phyloP scores from a whole-genome alignment of 1,140 invertebrate species.

The Pogonomyrmex californicus region DNA sequence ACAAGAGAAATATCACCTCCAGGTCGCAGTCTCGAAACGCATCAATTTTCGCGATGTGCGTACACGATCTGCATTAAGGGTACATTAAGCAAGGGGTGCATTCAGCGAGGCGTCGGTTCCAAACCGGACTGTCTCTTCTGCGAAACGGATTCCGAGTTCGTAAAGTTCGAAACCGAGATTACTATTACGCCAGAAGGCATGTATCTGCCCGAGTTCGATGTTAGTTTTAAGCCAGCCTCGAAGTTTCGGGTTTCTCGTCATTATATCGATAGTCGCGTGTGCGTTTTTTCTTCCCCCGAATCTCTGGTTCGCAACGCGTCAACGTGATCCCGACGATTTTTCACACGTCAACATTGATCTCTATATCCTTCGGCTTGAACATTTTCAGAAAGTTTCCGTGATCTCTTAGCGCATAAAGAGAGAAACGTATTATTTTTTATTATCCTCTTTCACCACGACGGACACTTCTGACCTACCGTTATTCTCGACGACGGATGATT shows the following conservation, averaged over 20 bases:
- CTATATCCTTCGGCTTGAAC: background rate
- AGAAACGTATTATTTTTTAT: slow-evolving; percentile 10
- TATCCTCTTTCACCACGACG: background rate
- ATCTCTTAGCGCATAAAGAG: background rate
- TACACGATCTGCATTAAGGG: slow-evolving; percentile 63
- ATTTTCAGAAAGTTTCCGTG: background rate
- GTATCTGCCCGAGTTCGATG: slow-evolving; percentile 2
- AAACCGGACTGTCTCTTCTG: slow-evolving; percentile 14
- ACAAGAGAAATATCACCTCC: slow-evolving; percentile 57
- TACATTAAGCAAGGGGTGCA: slow-evolving; percentile 64
- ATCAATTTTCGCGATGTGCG: slow-evolving; percentile 67
- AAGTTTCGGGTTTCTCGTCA: slow-evolving; percentile 4
- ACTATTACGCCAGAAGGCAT: slow-evolving; percentile 25
- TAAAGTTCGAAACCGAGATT: slow-evolving; percentile 53
- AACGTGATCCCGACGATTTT: background rate
- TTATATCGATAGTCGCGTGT: slow-evolving; percentile 29
- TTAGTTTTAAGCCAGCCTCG: slow-evolving; percentile 19
- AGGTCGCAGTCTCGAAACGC: slow-evolving; percentile 60
- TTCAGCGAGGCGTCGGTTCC: slow-evolving; percentile 34
- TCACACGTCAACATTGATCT: background rate
- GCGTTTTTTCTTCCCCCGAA: background rate
- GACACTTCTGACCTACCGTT: slow-evolving; percentile 15
- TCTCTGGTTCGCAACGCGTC: background rate
- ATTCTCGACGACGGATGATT: slow-evolving; percentile 41
- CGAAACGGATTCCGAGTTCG: slow-evolving; percentile 50